These are phyloP conservation scores for Hedya salicella DNA, from an alignment of 2,888 invertebrate genomes.

Conservation along the genomic window DNA sequence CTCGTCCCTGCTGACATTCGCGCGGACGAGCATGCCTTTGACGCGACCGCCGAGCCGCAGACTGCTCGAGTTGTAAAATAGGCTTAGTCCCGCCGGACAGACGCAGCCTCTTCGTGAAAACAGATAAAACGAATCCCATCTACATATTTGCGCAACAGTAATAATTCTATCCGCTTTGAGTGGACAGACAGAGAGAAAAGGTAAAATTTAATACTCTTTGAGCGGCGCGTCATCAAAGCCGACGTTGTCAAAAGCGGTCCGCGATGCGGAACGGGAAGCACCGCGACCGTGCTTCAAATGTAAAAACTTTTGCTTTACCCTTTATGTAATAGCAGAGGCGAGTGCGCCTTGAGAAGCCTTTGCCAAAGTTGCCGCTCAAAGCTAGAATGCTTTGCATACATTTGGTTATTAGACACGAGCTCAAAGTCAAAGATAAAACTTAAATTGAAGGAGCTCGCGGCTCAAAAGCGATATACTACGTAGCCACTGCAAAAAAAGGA, in stretches of 20 bases:
- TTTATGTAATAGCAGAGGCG: slow-evolving; percentile 72
- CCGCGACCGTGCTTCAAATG: slow-evolving; percentile 73
- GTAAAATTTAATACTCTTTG: slow-evolving; percentile 76
- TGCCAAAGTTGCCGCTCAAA: slow-evolving; percentile 77
- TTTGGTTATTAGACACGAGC: slow-evolving; percentile 71
- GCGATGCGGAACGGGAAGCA: slow-evolving; percentile 74
- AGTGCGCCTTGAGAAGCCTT: slow-evolving; percentile 71
- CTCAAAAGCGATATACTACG: slow-evolving; percentile 37
- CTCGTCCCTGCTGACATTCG: slow-evolving; percentile 71
- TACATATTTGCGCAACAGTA: slow-evolving; percentile 65
- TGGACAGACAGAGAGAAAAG: slow-evolving; percentile 67
- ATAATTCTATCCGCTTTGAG: slow-evolving; percentile 70
- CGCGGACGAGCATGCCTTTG: slow-evolving; percentile 64
- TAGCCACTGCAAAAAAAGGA: slow-evolving; percentile 11
- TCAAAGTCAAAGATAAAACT: slow-evolving; percentile 60
- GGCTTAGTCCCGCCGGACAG: slow-evolving; percentile 37
- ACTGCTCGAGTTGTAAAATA: slow-evolving; percentile 51
- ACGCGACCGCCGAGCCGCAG: slow-evolving; percentile 60
- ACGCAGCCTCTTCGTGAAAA: slow-evolving; percentile 45
- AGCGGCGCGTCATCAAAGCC: slow-evolving; percentile 76
- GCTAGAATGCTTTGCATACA: slow-evolving; percentile 75
- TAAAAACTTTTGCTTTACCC: slow-evolving; percentile 82
- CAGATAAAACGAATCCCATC: slow-evolving; percentile 55
- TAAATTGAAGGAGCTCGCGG: slow-evolving; percentile 46
- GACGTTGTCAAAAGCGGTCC: slow-evolving; percentile 79